Base-by-base conservation (phyloP, 2,888 invertebrate genomes). In the Pyrgus malvae region DNA sequence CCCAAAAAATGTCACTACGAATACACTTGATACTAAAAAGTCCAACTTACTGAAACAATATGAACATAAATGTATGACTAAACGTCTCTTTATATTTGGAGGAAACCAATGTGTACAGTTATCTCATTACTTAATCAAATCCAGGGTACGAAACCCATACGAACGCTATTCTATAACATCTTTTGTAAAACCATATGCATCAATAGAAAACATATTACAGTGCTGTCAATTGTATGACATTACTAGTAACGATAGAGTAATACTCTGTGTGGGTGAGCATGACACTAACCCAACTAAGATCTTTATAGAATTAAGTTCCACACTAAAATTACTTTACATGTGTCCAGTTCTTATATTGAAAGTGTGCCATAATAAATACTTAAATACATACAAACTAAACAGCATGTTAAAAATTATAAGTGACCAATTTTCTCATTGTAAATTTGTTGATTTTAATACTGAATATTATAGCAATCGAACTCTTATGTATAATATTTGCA, bases 321-420 rank as follows among this genome's bases (percentile, higher is more conserved):
- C 9, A 6, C 9, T 27, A 27, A 27, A 27, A 7, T 27, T 9
- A 6, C 25, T 27, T 27, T 27, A 3, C 27, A 8, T 33, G 19
- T 45, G 45, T 31, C 45, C 45, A 3, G 45, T 45, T 1, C 19
- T 45, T 1, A 12, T 45, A 12, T 31, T 45, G 12, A 45, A 33
- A 45, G 45, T 31, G 11, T 7, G 19, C 8, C 6, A 45, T 8
- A 45, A 33, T 12, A 33, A 6, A 31, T 17, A 31, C 4, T 33
- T 45, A 31, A 45, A 45, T 19, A 9, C 6, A 21, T n/a, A 12
- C 11, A 21, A 21, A 33, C 33, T 45, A 9, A 45, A 33, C 6
- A 9, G 9, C 25, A 27, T 27, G 25, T 27, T 27, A 11, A 45
- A 33, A 21, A 12, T 33, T 3, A 33, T 45, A 12, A 11, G 45